Conservation (phyloP, 2,888 invertebrate genomes). For the Chesias legatella region DNA sequence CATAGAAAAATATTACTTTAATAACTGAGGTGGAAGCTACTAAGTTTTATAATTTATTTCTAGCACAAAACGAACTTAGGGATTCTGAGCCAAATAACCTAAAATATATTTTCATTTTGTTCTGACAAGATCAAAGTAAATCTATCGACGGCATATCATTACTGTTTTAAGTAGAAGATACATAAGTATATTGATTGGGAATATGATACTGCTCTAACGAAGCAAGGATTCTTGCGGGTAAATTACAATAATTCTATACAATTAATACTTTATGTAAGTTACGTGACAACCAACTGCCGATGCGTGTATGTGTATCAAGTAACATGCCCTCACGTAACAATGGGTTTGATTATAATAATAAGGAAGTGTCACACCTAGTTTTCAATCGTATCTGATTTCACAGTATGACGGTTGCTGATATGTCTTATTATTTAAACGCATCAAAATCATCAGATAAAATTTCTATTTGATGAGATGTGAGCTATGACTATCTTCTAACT, state of each 20-base stretch:
- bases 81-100: too few species aligned
- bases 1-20: too few species aligned
- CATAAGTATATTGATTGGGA: too few species aligned
- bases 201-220: too few species aligned
- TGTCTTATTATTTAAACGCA: constrained; percentile 4
- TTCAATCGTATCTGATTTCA: constrained; percentile 23
- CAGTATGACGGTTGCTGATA: constrained; percentile 11
- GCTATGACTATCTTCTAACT: constrained; percentile 1
- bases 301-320: constrained; percentile 40
- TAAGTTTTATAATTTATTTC: too few species aligned
- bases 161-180: too few species aligned
- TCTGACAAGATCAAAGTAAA: not conserved
- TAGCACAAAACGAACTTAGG: too few species aligned
- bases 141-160: too few species aligned
- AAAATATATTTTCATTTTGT: not conserved
- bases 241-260: constrained; percentile 9
- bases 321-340: constrained; percentile 39
- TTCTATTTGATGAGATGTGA: constrained; percentile 6
- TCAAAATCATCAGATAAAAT: constrained; percentile 3
- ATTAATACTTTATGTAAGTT: constrained; percentile 29
- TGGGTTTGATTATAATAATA: constrained; percentile 32
- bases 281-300: constrained; percentile 38
- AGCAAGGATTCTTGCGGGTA: too few species aligned
- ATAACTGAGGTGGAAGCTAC: too few species aligned
- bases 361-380: constrained; percentile 33